Evolutionary conservation across 2,888 invertebrate species (phyloP).

Genomic region (Eudemis profundana): DNA sequence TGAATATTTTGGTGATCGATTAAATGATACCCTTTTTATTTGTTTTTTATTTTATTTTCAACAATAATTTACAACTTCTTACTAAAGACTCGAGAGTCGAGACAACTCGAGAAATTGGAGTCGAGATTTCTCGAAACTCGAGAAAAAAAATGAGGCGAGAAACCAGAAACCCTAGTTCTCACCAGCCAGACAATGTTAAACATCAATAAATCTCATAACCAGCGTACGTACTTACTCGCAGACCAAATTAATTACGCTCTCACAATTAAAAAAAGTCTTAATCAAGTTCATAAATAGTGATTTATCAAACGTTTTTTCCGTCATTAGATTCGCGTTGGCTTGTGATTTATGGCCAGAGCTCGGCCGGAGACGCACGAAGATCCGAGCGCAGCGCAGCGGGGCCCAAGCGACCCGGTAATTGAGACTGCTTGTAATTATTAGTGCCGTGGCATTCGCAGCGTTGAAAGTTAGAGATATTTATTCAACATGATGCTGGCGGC

Average conservation of each 20-base stretch:
- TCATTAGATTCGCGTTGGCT: constrained; percentile 63
- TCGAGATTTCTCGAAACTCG: no score
- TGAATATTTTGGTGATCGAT: no score
- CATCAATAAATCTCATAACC: constrained; percentile 18
- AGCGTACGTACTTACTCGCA: constrained; percentile 25
- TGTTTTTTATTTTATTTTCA: no score
- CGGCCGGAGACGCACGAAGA: constrained; percentile 62
- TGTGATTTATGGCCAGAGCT: constrained; percentile 62
- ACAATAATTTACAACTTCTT: no score
- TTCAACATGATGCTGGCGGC: no score
- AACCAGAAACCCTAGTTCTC: no score
- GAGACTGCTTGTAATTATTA: constrained; percentile 68
- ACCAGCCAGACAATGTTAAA: neutral
- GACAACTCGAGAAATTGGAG: no score
- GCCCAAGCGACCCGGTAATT: constrained; percentile 60
- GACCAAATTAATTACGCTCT: constrained; percentile 37
- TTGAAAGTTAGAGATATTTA: constrained; percentile 43
- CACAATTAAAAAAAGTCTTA: constrained; percentile 41
- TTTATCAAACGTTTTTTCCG: constrained; percentile 51
- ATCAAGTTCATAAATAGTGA: constrained; percentile 53
- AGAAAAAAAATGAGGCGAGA: no score
- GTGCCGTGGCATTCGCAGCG: constrained; percentile 59
- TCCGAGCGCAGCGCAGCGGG: constrained; percentile 66
- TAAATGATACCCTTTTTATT: no score
- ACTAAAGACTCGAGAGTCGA: no score